These are phyloP conservation scores for Gymnocheta viridis DNA, from an alignment of 2,888 invertebrate species.

Conservation along the genomic window DNA sequence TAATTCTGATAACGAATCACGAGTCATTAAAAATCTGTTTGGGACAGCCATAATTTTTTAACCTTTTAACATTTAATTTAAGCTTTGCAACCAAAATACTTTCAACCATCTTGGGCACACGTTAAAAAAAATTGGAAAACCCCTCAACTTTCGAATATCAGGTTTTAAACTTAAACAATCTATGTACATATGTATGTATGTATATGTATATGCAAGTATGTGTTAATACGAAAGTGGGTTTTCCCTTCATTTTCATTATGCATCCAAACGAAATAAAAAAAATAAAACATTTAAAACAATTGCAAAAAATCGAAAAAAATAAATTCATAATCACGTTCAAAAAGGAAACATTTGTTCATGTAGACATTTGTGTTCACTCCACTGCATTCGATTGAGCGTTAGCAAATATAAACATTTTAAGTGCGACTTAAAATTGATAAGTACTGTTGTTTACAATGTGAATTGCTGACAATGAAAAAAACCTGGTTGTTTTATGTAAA, in stretches of 20 bases:
- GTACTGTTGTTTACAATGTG: constrained; percentile 20
- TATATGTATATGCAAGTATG: neutral
- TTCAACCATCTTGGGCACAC: constrained; percentile 21
- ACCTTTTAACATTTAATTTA: neutral
- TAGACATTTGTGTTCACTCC: constrained; percentile 31
- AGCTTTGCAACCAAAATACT: neutral
- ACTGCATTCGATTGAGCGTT: constrained; percentile 14
- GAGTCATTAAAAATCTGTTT: neutral
- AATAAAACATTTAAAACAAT: constrained; percentile 17
- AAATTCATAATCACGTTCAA: constrained; percentile 66
- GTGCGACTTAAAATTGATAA: constrained; percentile 58
- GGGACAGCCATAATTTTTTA: neutral
- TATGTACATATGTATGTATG: neutral
- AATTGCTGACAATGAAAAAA: constrained; percentile 65
- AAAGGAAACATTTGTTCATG: constrained; percentile 59
- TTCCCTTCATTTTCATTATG: constrained; percentile 57
- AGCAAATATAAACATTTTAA: constrained; percentile 42
- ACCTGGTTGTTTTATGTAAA: constrained; percentile 57
- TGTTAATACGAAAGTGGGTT: constrained; percentile 51
- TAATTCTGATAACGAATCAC: neutral
- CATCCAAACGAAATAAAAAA: constrained; percentile 28
- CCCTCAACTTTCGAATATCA: constrained; percentile 66
- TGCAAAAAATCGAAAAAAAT: constrained; percentile 31
- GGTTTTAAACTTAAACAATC: constrained; percentile 52
- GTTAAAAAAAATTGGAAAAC: constrained; percentile 48